Evolutionary conservation across 64 coral and sea anemone genomes (phyloP), one percentile per base, ranked within the genome.

Genomic region (Astreopora myriophthalma): DNA sequence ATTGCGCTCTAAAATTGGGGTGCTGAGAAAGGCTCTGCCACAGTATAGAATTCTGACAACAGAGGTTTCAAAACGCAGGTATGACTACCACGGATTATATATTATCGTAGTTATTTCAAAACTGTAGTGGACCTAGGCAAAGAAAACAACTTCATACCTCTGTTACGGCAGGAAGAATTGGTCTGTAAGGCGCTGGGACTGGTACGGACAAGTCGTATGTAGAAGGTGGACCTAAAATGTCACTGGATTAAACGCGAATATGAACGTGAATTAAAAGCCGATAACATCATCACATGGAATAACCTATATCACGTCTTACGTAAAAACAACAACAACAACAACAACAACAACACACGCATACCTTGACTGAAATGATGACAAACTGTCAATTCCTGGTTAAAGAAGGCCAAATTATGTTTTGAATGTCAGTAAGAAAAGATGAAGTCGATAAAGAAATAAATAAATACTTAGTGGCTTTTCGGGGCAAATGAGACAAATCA

Each of bases 151-250:
- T 24, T 22, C 78, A 14, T 85, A 92, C 90, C 90, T 85, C 39
- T 25, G 71, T 92, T 27, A 86, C 23, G 7, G 80, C 27, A 31
- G 40, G 79, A 17, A 86, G 28, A 38, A 92, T 76, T 10, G 82
- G 62, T 29, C 73, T 75, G 34, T 92, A 92, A 7, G 52, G 79
- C 0, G 90, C 79, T 16, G 90, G 90, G 27, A 92, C 83, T 62
- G 80, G 80, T 14, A 92, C 28, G 19, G 82, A 85, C 28, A 84
- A 46, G 16, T 92, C 82, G 24, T 92, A 92, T 24, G 68, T 66
- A 1, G 76, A 55, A 19, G 52, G 65, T 6, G 76, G 64, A 39
- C 66, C 66, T 57, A 38, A 48, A 22, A 31, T 71, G 28, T 86
- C 84, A 19, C 84, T 71, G 25, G 2, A 76, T 19, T 12, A 48